A percentile compares a stretch with the other conserved stretches of the same genome.
These are phyloP conservation scores for Hapalemur alaotrensis DNA, from an alignment of 2,797 vertebrate species.

Conservation along the genomic window DNA sequence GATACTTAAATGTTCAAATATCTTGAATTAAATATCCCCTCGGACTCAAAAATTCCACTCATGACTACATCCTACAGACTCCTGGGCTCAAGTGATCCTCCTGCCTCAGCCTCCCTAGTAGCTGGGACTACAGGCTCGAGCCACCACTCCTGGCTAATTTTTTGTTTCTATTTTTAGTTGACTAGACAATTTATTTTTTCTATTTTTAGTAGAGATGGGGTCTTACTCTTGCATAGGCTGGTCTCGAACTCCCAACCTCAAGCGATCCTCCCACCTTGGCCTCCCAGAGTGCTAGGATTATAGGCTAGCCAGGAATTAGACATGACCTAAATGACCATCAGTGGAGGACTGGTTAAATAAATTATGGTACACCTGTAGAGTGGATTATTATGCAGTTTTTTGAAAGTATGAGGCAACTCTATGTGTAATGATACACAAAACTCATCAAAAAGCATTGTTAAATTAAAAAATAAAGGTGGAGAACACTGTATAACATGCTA, in stretches of 20 bases:
- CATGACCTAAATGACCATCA: background rate
- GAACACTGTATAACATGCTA: background rate
- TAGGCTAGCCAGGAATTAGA: background rate
- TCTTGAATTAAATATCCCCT: background rate
- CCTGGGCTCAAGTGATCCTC: too few species aligned
- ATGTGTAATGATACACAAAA: background rate
- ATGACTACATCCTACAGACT: background rate
- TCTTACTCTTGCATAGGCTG: too few species aligned
- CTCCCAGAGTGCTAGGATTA: too few species aligned
- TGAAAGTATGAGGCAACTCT: background rate
- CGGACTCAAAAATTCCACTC: background rate
- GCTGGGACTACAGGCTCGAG: too few species aligned
- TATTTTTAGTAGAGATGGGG: too few species aligned
- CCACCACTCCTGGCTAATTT: too few species aligned
- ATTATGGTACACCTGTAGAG: background rate
- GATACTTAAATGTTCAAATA: background rate
- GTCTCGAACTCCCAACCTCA: too few species aligned
- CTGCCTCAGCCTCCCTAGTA: too few species aligned
- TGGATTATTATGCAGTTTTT: background rate
- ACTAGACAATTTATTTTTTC: too few species aligned
- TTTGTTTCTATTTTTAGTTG: too few species aligned
- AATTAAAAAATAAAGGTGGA: background rate
- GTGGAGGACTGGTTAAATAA: background rate
- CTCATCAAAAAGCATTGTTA: background rate
- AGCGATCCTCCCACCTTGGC: too few species aligned